Percentiles rank a stretch among this genome's conserved stretches.
Evolutionary conservation across 2,113 vertebrate species (phyloP).

Genomic region (Coptodon bakossiorum): DNA sequence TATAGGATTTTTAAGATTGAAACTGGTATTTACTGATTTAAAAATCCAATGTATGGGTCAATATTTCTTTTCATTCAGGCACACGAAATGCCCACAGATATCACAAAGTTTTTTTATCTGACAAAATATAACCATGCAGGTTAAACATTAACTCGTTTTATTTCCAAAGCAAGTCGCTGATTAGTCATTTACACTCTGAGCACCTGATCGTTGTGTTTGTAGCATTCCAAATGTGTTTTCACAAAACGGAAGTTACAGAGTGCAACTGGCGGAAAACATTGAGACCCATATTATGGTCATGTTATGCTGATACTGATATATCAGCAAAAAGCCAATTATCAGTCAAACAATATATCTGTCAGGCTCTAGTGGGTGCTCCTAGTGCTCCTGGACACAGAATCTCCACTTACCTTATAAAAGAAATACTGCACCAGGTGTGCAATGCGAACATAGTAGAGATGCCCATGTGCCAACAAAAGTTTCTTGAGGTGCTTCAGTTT

Average conservation of each 20-base stretch:
- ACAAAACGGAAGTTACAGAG: not conserved
- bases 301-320: not conserved
- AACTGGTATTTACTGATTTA: not conserved
- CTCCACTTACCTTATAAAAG: conserved; percentile 91
- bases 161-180: not conserved
- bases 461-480: conserved; percentile 89
- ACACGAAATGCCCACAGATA: not conserved
- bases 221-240: not conserved
- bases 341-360: not conserved
- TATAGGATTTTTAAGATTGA: not conserved
- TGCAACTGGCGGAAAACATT: not conserved
- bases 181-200: not conserved
- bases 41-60: not conserved
- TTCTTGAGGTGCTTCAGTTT: conserved; percentile 95
- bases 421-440: conserved; percentile 99
- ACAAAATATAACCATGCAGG: not conserved
- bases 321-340: not conserved
- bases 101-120: not conserved
- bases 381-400: not conserved
- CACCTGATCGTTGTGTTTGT: not conserved
- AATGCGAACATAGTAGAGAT: conserved; percentile 98
- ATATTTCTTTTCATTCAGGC: not conserved
- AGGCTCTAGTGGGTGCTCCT: not conserved
- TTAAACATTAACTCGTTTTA: not conserved
- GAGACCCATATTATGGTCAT: fast-evolving